Evolutionary conservation across 2,797 vertebrate genomes (phyloP).

Genomic region (Scolopax rusticola): DNA sequence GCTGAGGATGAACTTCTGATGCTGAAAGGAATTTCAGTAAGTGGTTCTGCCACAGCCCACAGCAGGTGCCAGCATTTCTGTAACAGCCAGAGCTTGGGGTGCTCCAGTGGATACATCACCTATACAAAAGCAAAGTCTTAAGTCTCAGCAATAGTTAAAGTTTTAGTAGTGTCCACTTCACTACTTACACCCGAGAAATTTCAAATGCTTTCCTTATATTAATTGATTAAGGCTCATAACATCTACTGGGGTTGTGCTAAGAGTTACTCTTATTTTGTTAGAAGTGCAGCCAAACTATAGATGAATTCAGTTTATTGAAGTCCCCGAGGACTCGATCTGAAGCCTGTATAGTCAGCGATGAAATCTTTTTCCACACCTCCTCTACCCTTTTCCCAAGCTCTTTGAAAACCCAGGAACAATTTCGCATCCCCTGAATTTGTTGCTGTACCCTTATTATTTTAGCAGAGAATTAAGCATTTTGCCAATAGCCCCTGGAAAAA

Average conservation of each 20-base stretch:
- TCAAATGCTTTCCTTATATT: neutral
- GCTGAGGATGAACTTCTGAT: neutral
- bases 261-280: neutral
- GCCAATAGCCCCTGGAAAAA: neutral
- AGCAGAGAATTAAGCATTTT: neutral
- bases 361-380: neutral
- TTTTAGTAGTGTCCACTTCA: neutral
- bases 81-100: neutral
- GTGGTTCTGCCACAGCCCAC: neutral
- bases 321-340: neutral
- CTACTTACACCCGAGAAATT: neutral
- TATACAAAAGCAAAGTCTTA: neutral
- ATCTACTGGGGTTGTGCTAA: neutral
- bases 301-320: neutral
- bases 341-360: neutral
- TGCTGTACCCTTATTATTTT: neutral
- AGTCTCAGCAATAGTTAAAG: neutral
- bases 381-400: neutral
- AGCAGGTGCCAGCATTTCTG: neutral
- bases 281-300: neutral
- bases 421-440: neutral
- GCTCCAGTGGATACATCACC: neutral
- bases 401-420: neutral
- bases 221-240: neutral
- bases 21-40: neutral